Conservation (phyloP, 2,888 invertebrate genomes). For the Tachystola acroxantha region DNA sequence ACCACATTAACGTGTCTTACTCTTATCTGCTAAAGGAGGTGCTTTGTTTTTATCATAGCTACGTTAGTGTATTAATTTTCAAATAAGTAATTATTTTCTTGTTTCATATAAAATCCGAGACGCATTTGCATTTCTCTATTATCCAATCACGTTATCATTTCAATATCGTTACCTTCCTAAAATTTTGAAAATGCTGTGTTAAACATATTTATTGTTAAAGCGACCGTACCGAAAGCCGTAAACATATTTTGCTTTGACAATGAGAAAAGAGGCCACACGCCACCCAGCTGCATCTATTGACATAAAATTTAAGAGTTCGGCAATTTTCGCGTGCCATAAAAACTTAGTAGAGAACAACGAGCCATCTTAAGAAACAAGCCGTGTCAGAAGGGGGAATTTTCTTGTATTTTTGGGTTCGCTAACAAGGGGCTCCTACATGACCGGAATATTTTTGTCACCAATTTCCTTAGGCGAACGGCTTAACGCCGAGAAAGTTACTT, state of each 20-base stretch:
- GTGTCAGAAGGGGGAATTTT: conserved; percentile 53
- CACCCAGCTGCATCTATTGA: conserved; percentile 47
- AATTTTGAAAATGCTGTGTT: conserved; percentile 20
- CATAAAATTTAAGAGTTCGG: conserved; percentile 54
- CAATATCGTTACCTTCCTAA: conserved; percentile 16
- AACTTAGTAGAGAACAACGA: conserved; percentile 44
- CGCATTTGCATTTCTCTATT: too few relatives aligned
- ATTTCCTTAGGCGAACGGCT: conserved; percentile 66
- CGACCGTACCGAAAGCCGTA: conserved; percentile 20
- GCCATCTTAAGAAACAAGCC: conserved; percentile 49
- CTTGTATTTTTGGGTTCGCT: conserved; percentile 60
- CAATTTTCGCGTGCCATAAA: conserved; percentile 48
- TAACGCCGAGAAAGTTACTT: conserved; percentile 62
- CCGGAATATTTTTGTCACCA: conserved; percentile 73
- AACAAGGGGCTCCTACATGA: conserved; percentile 71
- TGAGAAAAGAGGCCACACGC: conserved; percentile 32
- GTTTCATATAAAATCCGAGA: too few relatives aligned
- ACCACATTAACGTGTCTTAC: too few relatives aligned
- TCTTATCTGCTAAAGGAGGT: too few relatives aligned
- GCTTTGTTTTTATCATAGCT: too few relatives aligned
- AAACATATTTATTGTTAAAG: conserved; percentile 12
- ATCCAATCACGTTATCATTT: too few relatives aligned
- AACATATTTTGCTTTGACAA: conserved; percentile 29
- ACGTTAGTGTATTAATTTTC: too few relatives aligned
- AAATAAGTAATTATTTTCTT: too few relatives aligned